phyloP scores from a whole-genome alignment of 2,888 invertebrate genomes.

The Pammene fasciana region DNA sequence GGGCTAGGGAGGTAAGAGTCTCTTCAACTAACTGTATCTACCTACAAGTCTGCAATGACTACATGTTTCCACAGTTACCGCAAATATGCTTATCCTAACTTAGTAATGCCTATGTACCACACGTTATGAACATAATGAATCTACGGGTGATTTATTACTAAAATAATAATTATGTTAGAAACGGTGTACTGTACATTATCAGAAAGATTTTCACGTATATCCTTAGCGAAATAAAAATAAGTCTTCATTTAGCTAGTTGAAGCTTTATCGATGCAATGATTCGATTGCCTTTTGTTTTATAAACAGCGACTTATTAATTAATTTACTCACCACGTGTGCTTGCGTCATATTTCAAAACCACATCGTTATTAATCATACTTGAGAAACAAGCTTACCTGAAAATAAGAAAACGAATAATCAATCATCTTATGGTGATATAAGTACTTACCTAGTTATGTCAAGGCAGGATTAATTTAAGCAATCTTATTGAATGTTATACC shows the following conservation, averaged over 20 bases:
- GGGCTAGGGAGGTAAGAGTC: too few relatives aligned
- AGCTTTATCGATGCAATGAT: not conserved
- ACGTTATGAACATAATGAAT: too few relatives aligned
- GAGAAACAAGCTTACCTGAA: slow-evolving; percentile 51
- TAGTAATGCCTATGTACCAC: too few relatives aligned
- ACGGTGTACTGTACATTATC: too few relatives aligned
- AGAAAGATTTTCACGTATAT: not conserved
- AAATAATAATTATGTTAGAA: too few relatives aligned
- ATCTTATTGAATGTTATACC: not conserved
- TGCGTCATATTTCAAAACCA: slow-evolving; percentile 27
- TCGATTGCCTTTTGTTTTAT: not conserved
- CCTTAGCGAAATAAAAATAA: not conserved
- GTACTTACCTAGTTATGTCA: slow-evolving; percentile 7
- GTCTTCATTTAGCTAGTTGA: too few relatives aligned
- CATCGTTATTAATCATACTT: slow-evolving; percentile 35
- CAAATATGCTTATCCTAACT: too few relatives aligned
- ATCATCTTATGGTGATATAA: slow-evolving; percentile 26
- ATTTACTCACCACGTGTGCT: slow-evolving; percentile 36
- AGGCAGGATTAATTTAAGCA: slow-evolving; percentile 34
- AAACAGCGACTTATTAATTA: slow-evolving; percentile 16
- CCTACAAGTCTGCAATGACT: too few relatives aligned
- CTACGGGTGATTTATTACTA: too few relatives aligned
- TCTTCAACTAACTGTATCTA: too few relatives aligned
- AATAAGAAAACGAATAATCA: slow-evolving; percentile 45
- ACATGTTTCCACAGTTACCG: too few relatives aligned